Conservation (phyloP, 2,113 vertebrate species). For the Lepus europaeus region DNA sequence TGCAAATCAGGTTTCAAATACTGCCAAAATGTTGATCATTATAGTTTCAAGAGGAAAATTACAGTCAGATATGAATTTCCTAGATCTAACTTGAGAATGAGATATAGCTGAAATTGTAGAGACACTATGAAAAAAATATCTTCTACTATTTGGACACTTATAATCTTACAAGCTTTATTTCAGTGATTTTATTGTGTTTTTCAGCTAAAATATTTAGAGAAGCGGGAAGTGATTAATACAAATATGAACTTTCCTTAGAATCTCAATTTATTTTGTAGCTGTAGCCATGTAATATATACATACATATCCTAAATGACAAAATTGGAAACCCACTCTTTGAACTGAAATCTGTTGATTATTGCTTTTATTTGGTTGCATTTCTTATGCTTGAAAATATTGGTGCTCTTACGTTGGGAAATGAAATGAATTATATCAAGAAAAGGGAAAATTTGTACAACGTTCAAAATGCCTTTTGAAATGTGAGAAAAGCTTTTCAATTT, state of each 20-base stretch:
- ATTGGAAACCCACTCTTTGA: constrained; percentile 14
- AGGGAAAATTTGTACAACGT: not conserved
- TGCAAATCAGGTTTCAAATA: constrained; percentile 32
- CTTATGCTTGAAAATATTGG: not conserved
- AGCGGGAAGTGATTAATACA: constrained; percentile 30
- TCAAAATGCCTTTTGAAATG: constrained; percentile 44
- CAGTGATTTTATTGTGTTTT: constrained; percentile 20
- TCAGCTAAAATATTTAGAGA: constrained; percentile 63
- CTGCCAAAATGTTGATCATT: constrained; percentile 20
- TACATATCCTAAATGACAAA: not conserved
- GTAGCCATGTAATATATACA: not conserved
- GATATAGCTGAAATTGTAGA: constrained; percentile 54
- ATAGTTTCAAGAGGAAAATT: constrained; percentile 52
- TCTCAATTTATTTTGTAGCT: constrained; percentile 1
- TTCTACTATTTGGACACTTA: constrained; percentile 21
- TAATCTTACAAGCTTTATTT: not conserved
- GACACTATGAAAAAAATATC: constrained; percentile 14
- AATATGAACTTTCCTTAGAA: not conserved
- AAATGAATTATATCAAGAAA: constrained; percentile 39
- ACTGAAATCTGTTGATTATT: constrained; percentile 32
- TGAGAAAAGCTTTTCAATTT: not conserved
- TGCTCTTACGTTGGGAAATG: not conserved
- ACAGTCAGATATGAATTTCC: constrained; percentile 3
- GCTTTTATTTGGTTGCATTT: constrained; percentile 8
- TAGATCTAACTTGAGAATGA: not conserved